A percentile compares a stretch with the other conserved stretches of the same genome.
Conservation (phyloP, 2,888 invertebrate genomes). For the Tyria jacobaeae region DNA sequence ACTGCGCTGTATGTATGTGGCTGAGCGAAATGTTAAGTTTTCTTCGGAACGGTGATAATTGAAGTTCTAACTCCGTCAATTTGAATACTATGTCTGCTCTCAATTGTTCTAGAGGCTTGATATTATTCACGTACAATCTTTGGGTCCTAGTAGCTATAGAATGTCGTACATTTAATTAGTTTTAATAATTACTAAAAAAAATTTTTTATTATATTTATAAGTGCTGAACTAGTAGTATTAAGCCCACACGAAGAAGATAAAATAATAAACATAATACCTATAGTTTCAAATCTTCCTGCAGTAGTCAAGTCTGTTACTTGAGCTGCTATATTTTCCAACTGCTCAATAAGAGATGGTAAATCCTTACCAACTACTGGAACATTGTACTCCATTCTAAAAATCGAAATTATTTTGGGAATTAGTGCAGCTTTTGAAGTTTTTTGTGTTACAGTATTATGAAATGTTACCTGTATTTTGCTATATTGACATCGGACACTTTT, state of each 20-base stretch:
- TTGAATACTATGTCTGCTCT: slow-evolving; percentile 91
- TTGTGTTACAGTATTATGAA: not conserved
- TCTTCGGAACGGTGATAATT: slow-evolving; percentile 89
- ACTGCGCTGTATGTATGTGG: slow-evolving; percentile 92
- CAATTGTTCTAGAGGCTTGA: slow-evolving; percentile 90
- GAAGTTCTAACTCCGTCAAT: slow-evolving; percentile 91
- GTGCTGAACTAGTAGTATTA: too few relatives aligned
- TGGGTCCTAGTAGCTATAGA: slow-evolving; percentile 87
- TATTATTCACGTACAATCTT: slow-evolving; percentile 87
- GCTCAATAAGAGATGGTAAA: slow-evolving; percentile 88
- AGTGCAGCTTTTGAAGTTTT: not conserved
- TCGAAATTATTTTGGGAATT: not conserved
- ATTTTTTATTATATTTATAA: too few relatives aligned
- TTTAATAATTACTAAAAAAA: too few relatives aligned
- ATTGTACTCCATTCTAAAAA: slow-evolving; percentile 84
- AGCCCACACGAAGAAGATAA: too few relatives aligned
- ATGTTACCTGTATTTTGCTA: slow-evolving; percentile 85
- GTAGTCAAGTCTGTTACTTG: slow-evolving; percentile 90
- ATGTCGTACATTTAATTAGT: too few relatives aligned
- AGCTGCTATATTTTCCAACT: slow-evolving; percentile 88
- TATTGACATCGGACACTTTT: slow-evolving; percentile 86
- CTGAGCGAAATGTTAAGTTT: slow-evolving; percentile 91
- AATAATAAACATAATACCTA: slow-evolving; percentile 74
- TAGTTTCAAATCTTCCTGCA: slow-evolving; percentile 90
- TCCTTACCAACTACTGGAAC: slow-evolving; percentile 88